phyloP scores from a whole-genome alignment of 2,113 vertebrate genomes.

The Leuciscus idus region DNA sequence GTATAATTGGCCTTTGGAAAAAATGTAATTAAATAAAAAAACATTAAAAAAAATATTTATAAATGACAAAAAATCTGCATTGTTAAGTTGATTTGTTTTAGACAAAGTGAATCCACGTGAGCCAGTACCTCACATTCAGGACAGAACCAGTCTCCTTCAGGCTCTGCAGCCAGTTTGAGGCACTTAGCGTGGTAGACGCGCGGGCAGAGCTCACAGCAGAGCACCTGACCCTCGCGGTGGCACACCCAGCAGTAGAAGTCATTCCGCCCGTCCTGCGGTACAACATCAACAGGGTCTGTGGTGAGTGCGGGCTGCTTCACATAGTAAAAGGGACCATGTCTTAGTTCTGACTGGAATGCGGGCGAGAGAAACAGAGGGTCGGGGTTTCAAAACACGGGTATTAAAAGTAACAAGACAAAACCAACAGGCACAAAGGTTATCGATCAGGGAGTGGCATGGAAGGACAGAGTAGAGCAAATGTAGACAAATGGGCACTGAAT shows the following conservation, averaged over 20 bases:
- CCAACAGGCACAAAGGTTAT: conserved; percentile 54
- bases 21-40: background rate
- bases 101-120: background rate
- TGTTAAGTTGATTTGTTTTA: background rate
- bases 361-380: conserved; percentile 90
- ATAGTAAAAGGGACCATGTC: conserved; percentile 99
- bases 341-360: conserved; percentile 99
- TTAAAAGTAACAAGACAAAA: conserved; percentile 61
- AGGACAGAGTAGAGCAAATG: background rate
- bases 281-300: conserved; percentile 99
- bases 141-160: conserved; percentile 99
- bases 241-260: conserved; percentile 99
- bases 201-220: conserved; percentile 99
- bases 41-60: background rate
- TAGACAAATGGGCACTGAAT: background rate
- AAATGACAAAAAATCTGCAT: background rate
- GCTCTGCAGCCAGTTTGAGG: conserved; percentile 99
- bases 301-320: conserved; percentile 94
- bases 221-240: conserved; percentile 99
- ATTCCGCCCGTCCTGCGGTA: conserved; percentile 93
- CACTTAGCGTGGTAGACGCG: conserved; percentile 99
- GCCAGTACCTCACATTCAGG: conserved; percentile 97
- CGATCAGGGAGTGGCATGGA: conserved; percentile 5
- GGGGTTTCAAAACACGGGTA: conserved; percentile 85
- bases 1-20: background rate